A percentile compares a stretch with the other conserved stretches of the same genome.
These are phyloP conservation scores for Busseola fusca DNA, from an alignment of 2,888 invertebrate genomes.

Conservation along the genomic window DNA sequence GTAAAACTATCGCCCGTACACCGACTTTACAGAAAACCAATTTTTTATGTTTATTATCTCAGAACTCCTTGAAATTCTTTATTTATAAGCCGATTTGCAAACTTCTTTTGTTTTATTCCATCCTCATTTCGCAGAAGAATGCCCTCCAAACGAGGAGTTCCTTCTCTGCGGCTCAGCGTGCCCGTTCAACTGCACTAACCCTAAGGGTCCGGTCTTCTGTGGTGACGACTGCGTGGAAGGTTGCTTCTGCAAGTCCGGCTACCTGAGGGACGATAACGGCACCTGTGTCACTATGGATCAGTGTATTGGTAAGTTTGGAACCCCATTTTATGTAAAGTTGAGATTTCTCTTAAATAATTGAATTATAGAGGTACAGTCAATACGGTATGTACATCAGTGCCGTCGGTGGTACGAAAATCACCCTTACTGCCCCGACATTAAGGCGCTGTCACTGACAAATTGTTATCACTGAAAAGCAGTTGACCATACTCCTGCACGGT, in stretches of 20 bases:
- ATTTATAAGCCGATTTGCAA: no score
- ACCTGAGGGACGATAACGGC: conserved; percentile 78
- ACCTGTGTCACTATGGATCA: conserved; percentile 78
- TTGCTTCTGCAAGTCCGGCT: conserved; percentile 83
- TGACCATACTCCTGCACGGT: neutral
- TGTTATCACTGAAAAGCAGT: no score
- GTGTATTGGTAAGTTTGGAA: conserved; percentile 67
- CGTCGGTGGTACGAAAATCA: neutral
- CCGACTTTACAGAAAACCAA: no score
- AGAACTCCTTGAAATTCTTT: no score
- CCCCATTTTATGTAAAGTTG: neutral
- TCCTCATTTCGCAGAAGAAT: conserved; percentile 73
- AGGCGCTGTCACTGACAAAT: no score
- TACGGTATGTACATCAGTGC: no score
- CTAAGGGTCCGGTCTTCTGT: conserved; percentile 73
- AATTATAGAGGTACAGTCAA: no score
- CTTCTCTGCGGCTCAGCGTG: conserved; percentile 82
- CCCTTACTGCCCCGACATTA: neutral
- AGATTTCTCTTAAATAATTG: neutral
- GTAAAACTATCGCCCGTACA: no score
- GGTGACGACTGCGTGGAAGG: conserved; percentile 79
- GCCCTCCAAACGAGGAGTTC: conserved; percentile 83
- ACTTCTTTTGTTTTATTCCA: no score
- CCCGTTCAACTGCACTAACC: conserved; percentile 79
- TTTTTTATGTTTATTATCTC: no score